phyloP scores from a whole-genome alignment of 2,797 vertebrate species.

The Rhodeus uyekii region DNA sequence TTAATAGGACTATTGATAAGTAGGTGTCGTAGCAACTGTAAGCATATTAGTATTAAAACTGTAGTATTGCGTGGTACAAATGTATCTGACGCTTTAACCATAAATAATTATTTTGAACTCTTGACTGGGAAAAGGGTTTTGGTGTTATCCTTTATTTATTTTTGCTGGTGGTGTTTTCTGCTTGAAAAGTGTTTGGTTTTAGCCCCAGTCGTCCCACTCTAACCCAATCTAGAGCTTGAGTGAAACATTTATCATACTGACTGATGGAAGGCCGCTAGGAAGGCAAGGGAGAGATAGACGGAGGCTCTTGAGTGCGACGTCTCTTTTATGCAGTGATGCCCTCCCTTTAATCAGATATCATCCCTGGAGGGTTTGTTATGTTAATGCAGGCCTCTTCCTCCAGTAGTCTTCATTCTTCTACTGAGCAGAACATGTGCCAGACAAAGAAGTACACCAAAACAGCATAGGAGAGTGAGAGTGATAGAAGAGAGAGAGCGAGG shows the following conservation, averaged over 20 bases:
- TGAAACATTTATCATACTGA: neutral
- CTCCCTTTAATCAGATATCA: constrained; percentile 18
- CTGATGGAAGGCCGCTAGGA: neutral
- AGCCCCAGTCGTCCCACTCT: neutral
- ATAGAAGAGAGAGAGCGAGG: neutral
- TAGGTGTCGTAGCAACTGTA: neutral
- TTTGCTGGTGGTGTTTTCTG: neutral
- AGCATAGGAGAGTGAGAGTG: neutral
- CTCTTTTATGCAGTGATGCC: constrained; percentile 1
- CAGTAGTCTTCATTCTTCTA: neutral
- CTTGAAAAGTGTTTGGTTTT: constrained; percentile 3
- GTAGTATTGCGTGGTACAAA: neutral
- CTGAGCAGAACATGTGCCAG: constrained; percentile 14
- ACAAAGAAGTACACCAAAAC: neutral
- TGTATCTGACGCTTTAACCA: neutral
- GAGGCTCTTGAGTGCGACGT: neutral
- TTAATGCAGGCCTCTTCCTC: constrained; percentile 14
- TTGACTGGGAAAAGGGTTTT: neutral
- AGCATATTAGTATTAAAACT: neutral
- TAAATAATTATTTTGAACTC: neutral
- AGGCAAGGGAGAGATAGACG: neutral
- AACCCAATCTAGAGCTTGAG: neutral
- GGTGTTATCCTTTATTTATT: neutral
- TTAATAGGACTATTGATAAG: neutral
- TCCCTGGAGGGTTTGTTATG: neutral